Evolutionary conservation across 2,888 invertebrate species (phyloP), one percentile per base, ranked within the genome.

Genomic region (Mimas tiliae): DNA sequence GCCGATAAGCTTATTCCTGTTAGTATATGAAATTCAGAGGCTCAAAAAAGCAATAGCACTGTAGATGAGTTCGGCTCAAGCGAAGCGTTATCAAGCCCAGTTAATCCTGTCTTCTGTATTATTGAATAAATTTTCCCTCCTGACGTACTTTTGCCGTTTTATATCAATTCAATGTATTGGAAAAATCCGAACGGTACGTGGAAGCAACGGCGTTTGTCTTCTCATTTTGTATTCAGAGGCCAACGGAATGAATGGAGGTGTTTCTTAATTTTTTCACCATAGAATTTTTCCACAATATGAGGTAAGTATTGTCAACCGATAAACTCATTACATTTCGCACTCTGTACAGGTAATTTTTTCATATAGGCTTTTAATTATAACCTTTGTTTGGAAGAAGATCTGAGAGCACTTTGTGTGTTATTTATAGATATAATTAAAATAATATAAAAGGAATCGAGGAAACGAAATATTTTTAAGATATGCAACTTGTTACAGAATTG

Each of bases 61-160:
- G 74, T 78, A 81, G 88, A 87, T 86, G 85, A 88, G 83, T 82
- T 82, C 77, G 84, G 85, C 81, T 89, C 82, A 84, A 87, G 81
- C 78, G 83, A 78, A 86, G 86, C 89, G 88, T 88, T 89, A 88
- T 86, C 85, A 83, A 89, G 81, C 87, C 80, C 85, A 84, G 86
- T 85, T 90, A 88, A 89, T 89, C 87, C 83, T 85, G 83, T 88
- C 87, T 90, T 86, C 84, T 84, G 83, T 87, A 84, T 89, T 89
- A 90, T 88, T 88, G 88, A 89, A 90, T 90, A 90, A 88, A 89
- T 86, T 88, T 86, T 84, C 82, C 73, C 81, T 82, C 73, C 78
- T 81, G 75, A 79, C 79, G 80, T 86, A 81, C 81, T 83, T 83
- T 80, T 80, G 76, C 78, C 81, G 81, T 84, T 89, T 87, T 79